Evolutionary conservation across 2,113 vertebrate species (phyloP), one percentile per base, ranked within the genome.

Genomic region (Macroglossus sobrinus): DNA sequence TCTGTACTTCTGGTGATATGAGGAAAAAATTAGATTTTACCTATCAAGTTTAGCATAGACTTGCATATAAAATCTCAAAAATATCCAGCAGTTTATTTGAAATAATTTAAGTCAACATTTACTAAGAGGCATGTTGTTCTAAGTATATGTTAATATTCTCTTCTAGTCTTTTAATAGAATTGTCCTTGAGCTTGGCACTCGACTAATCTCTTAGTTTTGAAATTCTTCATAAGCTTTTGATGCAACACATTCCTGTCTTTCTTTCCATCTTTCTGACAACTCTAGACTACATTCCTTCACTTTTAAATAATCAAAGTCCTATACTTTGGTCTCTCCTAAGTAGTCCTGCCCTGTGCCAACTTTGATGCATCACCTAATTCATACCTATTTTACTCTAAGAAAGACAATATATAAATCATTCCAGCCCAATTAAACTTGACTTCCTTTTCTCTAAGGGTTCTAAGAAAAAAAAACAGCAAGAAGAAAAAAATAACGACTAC

Each of bases 291-390:
- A 69, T 89, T 38, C 61, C 38, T 63, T 69, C 55, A 69, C 18
- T 88, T 91, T 10, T 81, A 79, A 94, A 87, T 81, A 94, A 91
- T 57, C 68, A 53, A 63, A 72, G 14, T 4, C 5, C 71, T 84
- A 40, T 18, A 43, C 30, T 78, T 55, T 28, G 47, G 47, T 45
- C 24, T 95, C 64, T 80, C 45, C 26, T 64, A 30, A 75, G 59
- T 10, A 90, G 69, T 45, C 16, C 40, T 91, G 91, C 43, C 84
- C 81, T 89, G 28, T 95, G 89, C 57, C 89, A 96, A 45, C 88
- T 63, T 68, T 96, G 84, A 93, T 71, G 47, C 50, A 92, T 95
- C 97, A 95, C 85, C 43, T 95, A 95, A 92, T 96, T 97, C 93
- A 89, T 75, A 92, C 87, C 59, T 47, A 30, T 89, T 75, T 92